Base-by-base conservation (phyloP, 2,888 invertebrate genomes). In the Acrobasis consociella region DNA sequence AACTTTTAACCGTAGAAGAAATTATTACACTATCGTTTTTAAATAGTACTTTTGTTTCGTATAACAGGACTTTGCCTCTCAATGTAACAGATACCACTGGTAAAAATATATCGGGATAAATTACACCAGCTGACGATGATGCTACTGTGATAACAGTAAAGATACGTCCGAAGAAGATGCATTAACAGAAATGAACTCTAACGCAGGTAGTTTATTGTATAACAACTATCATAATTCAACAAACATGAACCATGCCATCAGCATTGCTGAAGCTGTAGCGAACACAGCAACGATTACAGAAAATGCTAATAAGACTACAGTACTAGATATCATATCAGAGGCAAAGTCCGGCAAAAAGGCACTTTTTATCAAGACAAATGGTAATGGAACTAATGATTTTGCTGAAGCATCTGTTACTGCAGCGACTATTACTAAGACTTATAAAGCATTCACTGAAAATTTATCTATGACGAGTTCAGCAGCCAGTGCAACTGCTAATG, bases 321-420 rank as follows among this genome's bases (percentile, higher is more conserved):
- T 50, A 9, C 38, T 51, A 39, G 52, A 52, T 31, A 53, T 46
- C 13, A 15, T 52, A 15, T 15, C 42, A n/a, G 53, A 42, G 52
- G 10, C 52, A n/a, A 46, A 16, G 9, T 39, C 52, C 2, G 37
- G 16, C 49, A 37, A 16, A 10, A 46, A 5, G n/a, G 31, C 61
- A 16, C 49, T 61, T 8, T 46, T 38, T 1, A 37, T 58, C 31
- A 22, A 5, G 42, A 52, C 51, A 17, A 31, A 61, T 49, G 55
- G 15, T 15, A 46, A 46, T 37, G 38, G 42, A 22, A 15, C 38
- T 16, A 39, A 13, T 60, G 42, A 60, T 60, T 52, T 46, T n/a
- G 39, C 52, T 51, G 22, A 17, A n/a, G 60, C 60, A 2, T 38
- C 39, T 13, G 60, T 42, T 17, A n/a, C 11, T 52, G 60, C 51